Evolutionary conservation across 2,113 vertebrate species (phyloP), one percentile per base, ranked within the genome.

Genomic region (Clupea harengus): DNA sequence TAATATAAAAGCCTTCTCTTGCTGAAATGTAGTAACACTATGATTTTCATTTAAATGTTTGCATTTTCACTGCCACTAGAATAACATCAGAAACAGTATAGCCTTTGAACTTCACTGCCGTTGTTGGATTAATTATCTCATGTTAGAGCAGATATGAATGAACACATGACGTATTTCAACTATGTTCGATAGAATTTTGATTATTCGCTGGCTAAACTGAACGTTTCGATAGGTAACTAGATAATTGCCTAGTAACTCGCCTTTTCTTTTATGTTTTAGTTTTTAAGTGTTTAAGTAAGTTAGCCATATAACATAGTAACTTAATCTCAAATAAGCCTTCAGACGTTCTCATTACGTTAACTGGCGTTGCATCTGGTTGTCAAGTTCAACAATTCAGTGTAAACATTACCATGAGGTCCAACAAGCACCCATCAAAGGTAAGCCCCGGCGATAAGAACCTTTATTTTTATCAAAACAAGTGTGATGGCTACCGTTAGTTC

Each of bases 351-450:
- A 15, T 13, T 0, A 22, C 54, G 18, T 7, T 22, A 60, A 60
- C 54, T 60, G 54, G 18, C 28, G 25, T 28, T 39, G 72, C 72
- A 78, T 78, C 72, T 78, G 28, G 72, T 78, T 78, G 72, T 78
- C 72, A 78, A 78, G 72, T 78, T 78, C 72, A 39, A 78, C 72
- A 39, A 15, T 28, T 15, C 11, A 32, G 72, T 17, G 72, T 78
- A 78, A 78, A 78, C 72, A 78, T 78, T 78, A 78, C 72, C 25
- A 78, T 84, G 75, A 87, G 44, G 4, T 44, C 28, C 45, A 22
- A 47, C 20, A 28, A 17, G 44, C 39, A 72, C 44, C 15, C 57
- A 64, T 39, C 20, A 45, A 64, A 83, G 44, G 46, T 81, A 49
- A 81, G 44, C 9, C n/a, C 3, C 2, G 45, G 45, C 8, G 39